These are phyloP conservation scores for Drosophila mauritiana DNA, from an alignment of 1,140 invertebrate species.

Conservation along the genomic window DNA sequence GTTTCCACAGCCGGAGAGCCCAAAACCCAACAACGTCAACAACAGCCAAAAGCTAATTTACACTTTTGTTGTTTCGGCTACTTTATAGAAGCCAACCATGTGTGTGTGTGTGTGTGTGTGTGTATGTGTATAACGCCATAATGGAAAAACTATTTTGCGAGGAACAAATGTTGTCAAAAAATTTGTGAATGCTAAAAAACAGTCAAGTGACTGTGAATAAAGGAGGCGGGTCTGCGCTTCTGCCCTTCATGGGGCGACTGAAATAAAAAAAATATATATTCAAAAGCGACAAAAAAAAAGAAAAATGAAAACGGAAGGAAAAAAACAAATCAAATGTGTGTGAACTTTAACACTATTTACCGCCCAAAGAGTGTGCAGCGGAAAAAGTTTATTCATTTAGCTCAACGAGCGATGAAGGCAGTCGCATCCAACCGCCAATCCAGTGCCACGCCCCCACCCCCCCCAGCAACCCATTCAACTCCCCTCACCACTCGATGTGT, in stretches of 20 bases:
- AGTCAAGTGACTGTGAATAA: slow-evolving; percentile 50
- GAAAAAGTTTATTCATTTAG: slow-evolving; percentile 82
- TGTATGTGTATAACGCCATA: slow-evolving; percentile 47
- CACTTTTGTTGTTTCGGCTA: slow-evolving; percentile 80
- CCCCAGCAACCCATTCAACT: neutral
- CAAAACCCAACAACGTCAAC: slow-evolving; percentile 73
- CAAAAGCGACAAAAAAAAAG: slow-evolving; percentile 24
- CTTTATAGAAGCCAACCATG: slow-evolving; percentile 56
- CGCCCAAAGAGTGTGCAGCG: slow-evolving; percentile 73
- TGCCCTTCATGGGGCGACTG: slow-evolving; percentile 7
- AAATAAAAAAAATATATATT: slow-evolving; percentile 1
- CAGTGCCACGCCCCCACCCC: neutral
- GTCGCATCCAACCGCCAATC: slow-evolving; percentile 28
- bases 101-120: slow-evolving; percentile 15
- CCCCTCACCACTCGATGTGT: slow-evolving; percentile 13
- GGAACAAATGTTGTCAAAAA: slow-evolving; percentile 80
- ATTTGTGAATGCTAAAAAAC: slow-evolving; percentile 80
- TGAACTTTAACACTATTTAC: slow-evolving; percentile 82
- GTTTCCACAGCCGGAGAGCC: slow-evolving; percentile 41
- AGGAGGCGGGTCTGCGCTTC: slow-evolving; percentile 1
- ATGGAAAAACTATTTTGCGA: slow-evolving; percentile 80
- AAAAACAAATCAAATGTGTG: slow-evolving; percentile 81
- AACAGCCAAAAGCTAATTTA: slow-evolving; percentile 82
- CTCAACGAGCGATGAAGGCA: slow-evolving; percentile 71
- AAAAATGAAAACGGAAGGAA: neutral